Evolutionary conservation across 2,888 invertebrate genomes (phyloP).

Genomic region (Agonopterix subpropinquella): DNA sequence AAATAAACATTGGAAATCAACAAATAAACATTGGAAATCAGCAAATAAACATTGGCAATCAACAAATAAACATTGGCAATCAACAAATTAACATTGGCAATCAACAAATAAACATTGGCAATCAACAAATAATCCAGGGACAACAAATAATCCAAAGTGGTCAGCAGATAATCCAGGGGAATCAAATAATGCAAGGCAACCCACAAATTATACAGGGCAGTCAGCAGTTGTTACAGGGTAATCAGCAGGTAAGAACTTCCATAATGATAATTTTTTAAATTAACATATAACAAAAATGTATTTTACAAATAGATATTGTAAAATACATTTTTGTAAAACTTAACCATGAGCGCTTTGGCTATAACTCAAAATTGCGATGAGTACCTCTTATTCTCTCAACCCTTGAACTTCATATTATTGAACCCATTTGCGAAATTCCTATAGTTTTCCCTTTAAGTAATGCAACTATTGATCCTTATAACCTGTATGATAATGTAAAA

Average conservation of each 20-base stretch:
- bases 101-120: constrained; percentile 23
- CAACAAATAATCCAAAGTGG: constrained; percentile 19
- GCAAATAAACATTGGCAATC: constrained; percentile 16
- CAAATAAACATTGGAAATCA: constrained; percentile 17
- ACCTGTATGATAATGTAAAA: too few species aligned
- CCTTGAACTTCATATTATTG: too few species aligned
- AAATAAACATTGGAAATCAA: constrained; percentile 12
- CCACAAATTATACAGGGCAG: constrained; percentile 26
- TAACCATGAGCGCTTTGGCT: too few species aligned
- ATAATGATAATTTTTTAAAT: too few species aligned
- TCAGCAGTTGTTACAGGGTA: constrained; percentile 38
- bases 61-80: constrained; percentile 15
- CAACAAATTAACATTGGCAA: constrained; percentile 27
- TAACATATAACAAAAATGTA: too few species aligned
- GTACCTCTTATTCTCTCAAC: too few species aligned
- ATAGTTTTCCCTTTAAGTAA: too few species aligned
- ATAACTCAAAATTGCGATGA: too few species aligned
- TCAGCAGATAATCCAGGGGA: constrained; percentile 22
- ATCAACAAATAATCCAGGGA: constrained; percentile 30
- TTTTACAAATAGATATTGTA: too few species aligned
- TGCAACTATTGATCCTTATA: too few species aligned
- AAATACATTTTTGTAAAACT: too few species aligned
- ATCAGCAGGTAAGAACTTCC: constrained; percentile 10
- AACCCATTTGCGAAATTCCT: too few species aligned
- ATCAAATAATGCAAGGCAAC: constrained; percentile 9